phyloP scores from a whole-genome alignment of 2,113 vertebrate genomes.

The Corvus cornix region DNA sequence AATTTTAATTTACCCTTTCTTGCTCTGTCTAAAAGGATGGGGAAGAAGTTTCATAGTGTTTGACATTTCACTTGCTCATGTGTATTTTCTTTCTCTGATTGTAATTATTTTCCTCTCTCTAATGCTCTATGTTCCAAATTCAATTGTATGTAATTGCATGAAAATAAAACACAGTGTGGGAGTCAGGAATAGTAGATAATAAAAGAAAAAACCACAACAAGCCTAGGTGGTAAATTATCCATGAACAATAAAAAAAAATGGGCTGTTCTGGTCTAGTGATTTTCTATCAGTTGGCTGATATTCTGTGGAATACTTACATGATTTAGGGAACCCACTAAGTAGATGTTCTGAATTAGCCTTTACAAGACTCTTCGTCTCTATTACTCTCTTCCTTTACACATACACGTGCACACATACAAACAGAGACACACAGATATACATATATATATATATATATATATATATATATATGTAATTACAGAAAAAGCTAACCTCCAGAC shows the following conservation, averaged over 20 bases:
- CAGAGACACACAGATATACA: fast-evolving
- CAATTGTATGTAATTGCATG: constrained; percentile 51
- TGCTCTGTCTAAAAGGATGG: neutral
- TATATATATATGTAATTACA: neutral
- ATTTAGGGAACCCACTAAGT: neutral
- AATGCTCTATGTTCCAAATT: constrained; percentile 55
- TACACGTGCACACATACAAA: too few species aligned
- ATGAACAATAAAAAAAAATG: constrained; percentile 32
- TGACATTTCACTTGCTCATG: neutral
- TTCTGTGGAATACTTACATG: neutral
- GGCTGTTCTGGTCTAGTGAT: neutral
- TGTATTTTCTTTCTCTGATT: constrained; percentile 30
- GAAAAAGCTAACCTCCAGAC: neutral
- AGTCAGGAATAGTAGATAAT: constrained; percentile 33
- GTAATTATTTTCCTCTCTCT: constrained; percentile 33
- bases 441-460: too few species aligned
- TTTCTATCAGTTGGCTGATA: neutral
- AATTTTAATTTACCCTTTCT: neutral
- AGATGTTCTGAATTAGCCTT: neutral
- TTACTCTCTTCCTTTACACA: neutral
- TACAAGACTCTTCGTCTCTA: neutral
- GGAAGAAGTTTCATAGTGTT: neutral
- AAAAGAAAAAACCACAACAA: constrained; percentile 17
- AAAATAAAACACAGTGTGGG: constrained; percentile 45
- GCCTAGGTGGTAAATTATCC: constrained; percentile 33